These are phyloP conservation scores for Euura saliciscinereae DNA, from an alignment of 1,140 invertebrate genomes.

Conservation along the genomic window DNA sequence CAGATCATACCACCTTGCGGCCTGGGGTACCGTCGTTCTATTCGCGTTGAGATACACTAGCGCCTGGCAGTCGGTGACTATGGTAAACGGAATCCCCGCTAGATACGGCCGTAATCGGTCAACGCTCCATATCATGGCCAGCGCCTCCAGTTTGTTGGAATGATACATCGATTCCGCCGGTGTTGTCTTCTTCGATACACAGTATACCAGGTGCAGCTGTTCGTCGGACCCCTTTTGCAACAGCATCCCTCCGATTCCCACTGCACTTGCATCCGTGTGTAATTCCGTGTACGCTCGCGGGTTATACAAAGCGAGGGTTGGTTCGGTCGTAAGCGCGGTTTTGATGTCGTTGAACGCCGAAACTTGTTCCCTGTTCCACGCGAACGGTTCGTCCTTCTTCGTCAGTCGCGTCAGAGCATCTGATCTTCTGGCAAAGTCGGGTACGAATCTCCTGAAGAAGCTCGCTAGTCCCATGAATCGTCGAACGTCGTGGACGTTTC, in stretches of 20 bases:
- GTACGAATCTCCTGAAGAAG: conserved; percentile 48
- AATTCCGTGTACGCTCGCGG: conserved; percentile 22
- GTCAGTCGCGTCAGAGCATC: conserved; percentile 40
- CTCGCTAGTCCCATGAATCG: conserved; percentile 45
- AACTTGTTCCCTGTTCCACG: conserved; percentile 16
- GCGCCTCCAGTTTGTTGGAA: conserved; percentile 45
- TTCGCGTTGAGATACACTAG: conserved; percentile 34
- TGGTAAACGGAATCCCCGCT: conserved; percentile 40
- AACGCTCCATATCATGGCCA: conserved; percentile 36
- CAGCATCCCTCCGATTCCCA: conserved; percentile 40
- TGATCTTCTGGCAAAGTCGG: conserved; percentile 40
- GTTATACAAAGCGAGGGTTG: conserved; percentile 36
- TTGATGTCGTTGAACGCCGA: conserved; percentile 25
- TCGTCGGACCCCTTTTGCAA: conserved; percentile 26
- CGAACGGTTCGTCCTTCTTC: conserved; percentile 31
- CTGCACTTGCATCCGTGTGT: conserved; percentile 40
- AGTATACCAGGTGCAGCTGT: conserved; percentile 27
- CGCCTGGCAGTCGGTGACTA: conserved; percentile 48
- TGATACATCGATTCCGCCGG: conserved; percentile 31
- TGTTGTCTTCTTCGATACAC: conserved; percentile 24
- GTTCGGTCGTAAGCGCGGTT: conserved; percentile 21
- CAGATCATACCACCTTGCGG: neutral
- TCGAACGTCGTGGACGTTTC: conserved; percentile 37
- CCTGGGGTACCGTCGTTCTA: conserved; percentile 38
- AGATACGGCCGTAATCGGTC: conserved; percentile 43